Evolutionary conservation across 2,888 invertebrate species (phyloP), one percentile per base, ranked within the genome.

Genomic region (Aspidapion aeneum): DNA sequence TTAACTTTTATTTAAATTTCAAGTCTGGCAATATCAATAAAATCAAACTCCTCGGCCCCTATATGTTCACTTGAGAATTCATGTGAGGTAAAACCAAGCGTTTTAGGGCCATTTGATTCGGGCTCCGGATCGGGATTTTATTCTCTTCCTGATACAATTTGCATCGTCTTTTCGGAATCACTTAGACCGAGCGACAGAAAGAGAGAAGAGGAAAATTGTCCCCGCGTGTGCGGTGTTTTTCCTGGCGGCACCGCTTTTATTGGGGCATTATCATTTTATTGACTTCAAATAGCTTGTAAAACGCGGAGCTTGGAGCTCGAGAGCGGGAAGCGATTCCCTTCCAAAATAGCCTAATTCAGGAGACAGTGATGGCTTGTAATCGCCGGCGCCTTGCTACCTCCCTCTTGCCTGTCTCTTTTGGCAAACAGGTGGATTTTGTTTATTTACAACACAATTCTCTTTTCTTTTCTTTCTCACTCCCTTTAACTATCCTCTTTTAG

Each of bases 231-330:
- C 35, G 72, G 71, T 72, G 71, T 72, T 70, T 66, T 70, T 69
- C 64, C 69, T n/a, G 12, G 5, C 35, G 35, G 71, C 76, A 76
- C 72, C 76, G 78, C 78, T 78, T 80, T 80, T 80, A 80, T 80
- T 79, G 79, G 78, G 74, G 77, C 80, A 81, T 81, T 81, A 80
- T 79, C 81, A 80, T 81, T 82, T 82, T 82, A 82, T 81, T 78
- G 82, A 80, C 81, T 80, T 79, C 80, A 80, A 82, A 83, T 82
- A 80, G 82, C 81, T 82, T 81, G 82, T 80, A 81, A 82, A 82
- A 81, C 80, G 82, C 77, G 77, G 78, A 73, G 79, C 76, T 77
- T 77, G 73, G 76, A 76, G 74, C 73, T 73, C 74, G 75, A 77
- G 79, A 77, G 77, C 74, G 74, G 80, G 78, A 78, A 78, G 74